Evolutionary conservation across 2,113 vertebrate genomes (phyloP).

Genomic region (Lates calcarifer): DNA sequence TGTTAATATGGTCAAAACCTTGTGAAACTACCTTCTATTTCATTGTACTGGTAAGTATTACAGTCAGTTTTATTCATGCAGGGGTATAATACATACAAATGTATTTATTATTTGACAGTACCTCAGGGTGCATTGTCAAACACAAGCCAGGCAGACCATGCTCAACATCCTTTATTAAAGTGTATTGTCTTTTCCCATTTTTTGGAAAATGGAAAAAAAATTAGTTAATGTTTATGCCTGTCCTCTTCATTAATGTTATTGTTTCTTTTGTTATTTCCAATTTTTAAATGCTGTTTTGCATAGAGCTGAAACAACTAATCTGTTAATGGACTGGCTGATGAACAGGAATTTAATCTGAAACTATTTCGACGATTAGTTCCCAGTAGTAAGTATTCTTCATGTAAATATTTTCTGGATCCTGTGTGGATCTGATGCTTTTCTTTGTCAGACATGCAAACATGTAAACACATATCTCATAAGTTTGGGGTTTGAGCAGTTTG

Average conservation of each 20-base stretch:
- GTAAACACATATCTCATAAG: not conserved
- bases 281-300: not conserved
- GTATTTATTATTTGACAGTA: not conserved
- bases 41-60: not conserved
- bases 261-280: not conserved
- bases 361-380: not conserved
- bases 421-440: not conserved
- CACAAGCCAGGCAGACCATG: not conserved
- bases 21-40: not conserved
- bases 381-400: not conserved
- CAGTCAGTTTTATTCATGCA: not conserved
- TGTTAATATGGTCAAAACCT: not conserved
- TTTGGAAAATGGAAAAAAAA: not conserved
- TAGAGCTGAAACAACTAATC: no score
- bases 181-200: not conserved
- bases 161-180: slow-evolving; percentile 6
- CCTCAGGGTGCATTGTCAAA: not conserved
- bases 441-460: not conserved
- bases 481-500: not conserved
- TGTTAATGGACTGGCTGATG: not conserved
- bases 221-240: not conserved
- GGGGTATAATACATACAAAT: not conserved
- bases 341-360: not conserved
- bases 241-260: not conserved
- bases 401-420: not conserved